Conservation (phyloP, 2,113 vertebrate species). For the Sander lucioperca region DNA sequence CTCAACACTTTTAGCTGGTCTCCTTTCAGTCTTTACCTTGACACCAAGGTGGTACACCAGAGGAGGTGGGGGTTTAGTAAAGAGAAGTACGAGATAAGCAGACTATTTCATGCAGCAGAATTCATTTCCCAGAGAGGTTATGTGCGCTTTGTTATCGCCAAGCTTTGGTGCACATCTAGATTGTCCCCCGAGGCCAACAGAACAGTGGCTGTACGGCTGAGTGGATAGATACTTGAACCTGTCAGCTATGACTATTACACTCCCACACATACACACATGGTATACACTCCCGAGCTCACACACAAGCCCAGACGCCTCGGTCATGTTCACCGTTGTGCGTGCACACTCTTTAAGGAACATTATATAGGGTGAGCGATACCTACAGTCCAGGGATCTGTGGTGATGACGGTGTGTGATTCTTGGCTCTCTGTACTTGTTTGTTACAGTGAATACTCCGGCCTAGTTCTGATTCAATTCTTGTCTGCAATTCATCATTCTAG, state of each 20-base stretch:
- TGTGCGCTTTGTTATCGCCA: conserved; percentile 76
- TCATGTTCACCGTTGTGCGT: conserved; percentile 1
- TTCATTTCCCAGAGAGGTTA: conserved; percentile 80
- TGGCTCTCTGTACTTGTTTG: conserved; percentile 29
- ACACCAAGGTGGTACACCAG: conserved; percentile 29
- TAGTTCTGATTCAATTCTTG: conserved; percentile 48
- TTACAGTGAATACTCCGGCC: conserved; percentile 42
- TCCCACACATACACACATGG: conserved; percentile 63
- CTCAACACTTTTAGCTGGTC: conserved; percentile 7
- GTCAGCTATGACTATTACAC: conserved; percentile 80
- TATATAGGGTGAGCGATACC: conserved; percentile 37
- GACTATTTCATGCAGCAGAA: conserved; percentile 80
- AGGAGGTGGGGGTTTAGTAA: conserved; percentile 19
- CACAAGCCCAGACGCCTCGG: conserved; percentile 35
- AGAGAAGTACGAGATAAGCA: conserved; percentile 76
- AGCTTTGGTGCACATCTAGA: conserved; percentile 81
- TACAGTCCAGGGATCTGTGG: conserved; percentile 24
- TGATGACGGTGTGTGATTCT: conserved; percentile 23
- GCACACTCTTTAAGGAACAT: neutral
- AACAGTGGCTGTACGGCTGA: conserved; percentile 78
- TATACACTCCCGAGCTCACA: conserved; percentile 21
- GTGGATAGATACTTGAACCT: conserved; percentile 83
- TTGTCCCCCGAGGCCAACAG: conserved; percentile 76
- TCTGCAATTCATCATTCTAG: conserved; percentile 59
- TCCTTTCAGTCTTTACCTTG: conserved; percentile 38